These are phyloP conservation scores for Tichodroma muraria DNA, from an alignment of 2,113 vertebrate genomes.

Conservation along the genomic window DNA sequence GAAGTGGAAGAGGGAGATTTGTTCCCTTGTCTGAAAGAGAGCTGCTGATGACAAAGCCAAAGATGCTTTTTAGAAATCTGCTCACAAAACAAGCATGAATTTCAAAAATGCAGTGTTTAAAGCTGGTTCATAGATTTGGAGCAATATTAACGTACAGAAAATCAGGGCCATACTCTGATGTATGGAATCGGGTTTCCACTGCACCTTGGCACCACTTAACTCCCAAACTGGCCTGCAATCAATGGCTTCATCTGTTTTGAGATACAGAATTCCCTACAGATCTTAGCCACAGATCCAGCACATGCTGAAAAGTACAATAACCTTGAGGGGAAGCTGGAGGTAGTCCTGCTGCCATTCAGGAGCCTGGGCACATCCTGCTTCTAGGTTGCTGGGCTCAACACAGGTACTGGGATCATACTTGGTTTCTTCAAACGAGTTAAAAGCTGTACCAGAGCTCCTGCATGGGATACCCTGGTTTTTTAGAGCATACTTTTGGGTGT, in stretches of 20 bases:
- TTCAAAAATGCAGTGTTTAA: neutral
- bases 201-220: neutral
- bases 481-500: fast-evolving
- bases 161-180: neutral
- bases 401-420: neutral
- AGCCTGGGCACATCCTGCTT: neutral
- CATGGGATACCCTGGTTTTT: fast-evolving
- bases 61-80: neutral
- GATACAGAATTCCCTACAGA: neutral
- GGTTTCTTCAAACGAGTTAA: neutral
- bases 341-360: neutral
- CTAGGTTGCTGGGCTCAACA: neutral
- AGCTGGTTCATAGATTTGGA: neutral
- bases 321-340: neutral
- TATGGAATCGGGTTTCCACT: neutral
- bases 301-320: neutral
- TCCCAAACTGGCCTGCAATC: neutral
- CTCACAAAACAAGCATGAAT: neutral
- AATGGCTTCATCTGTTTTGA: neutral
- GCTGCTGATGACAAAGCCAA: neutral
- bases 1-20: neutral
- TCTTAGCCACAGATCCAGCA: neutral
- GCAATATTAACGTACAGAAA: neutral
- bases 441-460: neutral
- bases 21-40: neutral